Evolutionary conservation across 2,113 vertebrate genomes (phyloP), one percentile per base, ranked within the genome.

Genomic region (Corythaixoides concolor): DNA sequence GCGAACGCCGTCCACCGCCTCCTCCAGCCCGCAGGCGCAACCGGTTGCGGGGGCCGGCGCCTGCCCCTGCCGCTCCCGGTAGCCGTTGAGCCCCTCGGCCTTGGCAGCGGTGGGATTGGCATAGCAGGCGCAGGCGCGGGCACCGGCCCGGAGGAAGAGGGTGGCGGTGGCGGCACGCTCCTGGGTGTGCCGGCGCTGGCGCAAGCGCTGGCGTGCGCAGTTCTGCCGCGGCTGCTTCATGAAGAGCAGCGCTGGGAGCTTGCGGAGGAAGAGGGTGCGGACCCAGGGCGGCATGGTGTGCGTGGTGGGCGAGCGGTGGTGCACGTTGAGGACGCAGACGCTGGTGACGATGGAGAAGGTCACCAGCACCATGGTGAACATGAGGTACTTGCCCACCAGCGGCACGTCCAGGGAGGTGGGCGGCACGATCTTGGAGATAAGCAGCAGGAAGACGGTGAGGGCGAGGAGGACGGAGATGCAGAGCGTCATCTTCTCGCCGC

Each of bases 291-390:
- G 99, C 99, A 99, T 99, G 95, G 99, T 99, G 98, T 99, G 99
- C 4, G 99, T 99, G 97, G 99, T 99, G 76, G 99, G 99, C 0
- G 99, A 99, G 89, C 99, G 99, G 96, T 99, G 99, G 97, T 99
- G 99, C 45, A 99, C 99, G 1, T 99, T 99, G 91, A 99, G 98
- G 82, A 99, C 99, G 3, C 99, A 99, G 86, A 99, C 99, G 2
- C 99, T 99, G 91, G 99, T 99, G 93, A 99, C 99, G 1, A 99
- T 99, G 90, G 99, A 99, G 98, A 99, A 99, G 80, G 99, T 99
- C 84, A 99, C 99, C 63, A 99, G 98, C 50, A 99, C 99, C 99
- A 99, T 99, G 95, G 99, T 99, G 98, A 99, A 99, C 99, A 99
- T 99, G 75, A 99, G 98, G 95, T 99, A 99, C 95, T 99, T 99